A percentile compares a stretch with the other conserved stretches of the same genome.
These are phyloP conservation scores for Ptilonorhynchus violaceus DNA, from an alignment of 2,113 vertebrate species.

Conservation along the genomic window DNA sequence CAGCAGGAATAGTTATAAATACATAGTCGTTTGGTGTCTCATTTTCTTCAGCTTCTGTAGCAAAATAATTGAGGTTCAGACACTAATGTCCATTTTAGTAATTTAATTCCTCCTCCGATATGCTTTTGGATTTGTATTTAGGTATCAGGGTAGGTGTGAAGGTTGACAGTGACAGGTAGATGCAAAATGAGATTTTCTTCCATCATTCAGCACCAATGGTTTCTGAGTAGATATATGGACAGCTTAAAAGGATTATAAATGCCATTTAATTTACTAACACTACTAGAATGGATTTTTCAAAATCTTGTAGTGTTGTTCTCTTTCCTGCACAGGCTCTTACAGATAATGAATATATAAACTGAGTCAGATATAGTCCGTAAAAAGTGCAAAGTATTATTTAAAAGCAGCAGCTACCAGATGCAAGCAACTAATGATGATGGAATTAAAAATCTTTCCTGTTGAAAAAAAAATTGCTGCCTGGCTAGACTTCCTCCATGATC, in stretches of 20 bases:
- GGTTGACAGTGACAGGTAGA: neutral
- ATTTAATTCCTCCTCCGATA: neutral
- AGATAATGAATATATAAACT: neutral
- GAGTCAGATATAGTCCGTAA: neutral
- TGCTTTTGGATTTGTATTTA: neutral
- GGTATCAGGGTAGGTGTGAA: neutral
- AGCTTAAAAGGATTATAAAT: neutral
- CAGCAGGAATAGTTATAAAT: neutral
- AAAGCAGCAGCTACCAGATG: neutral
- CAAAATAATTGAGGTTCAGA: neutral
- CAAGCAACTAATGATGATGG: neutral
- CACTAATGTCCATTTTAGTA: neutral
- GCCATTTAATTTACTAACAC: neutral
- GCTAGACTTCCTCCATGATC: neutral
- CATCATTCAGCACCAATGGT: neutral
- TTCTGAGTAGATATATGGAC: neutral
- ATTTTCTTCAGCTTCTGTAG: neutral
- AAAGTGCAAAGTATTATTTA: neutral
- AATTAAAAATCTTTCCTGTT: neutral
- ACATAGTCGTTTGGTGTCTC: neutral
- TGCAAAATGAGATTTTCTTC: neutral
- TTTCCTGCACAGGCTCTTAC: neutral
- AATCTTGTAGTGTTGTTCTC: neutral
- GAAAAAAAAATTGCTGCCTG: neutral
- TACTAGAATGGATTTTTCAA: neutral